A percentile compares a stretch with the other conserved stretches of the same genome.
Evolutionary conservation across 2,888 invertebrate genomes (phyloP).

Genomic region (Eupeodes latifasciatus): DNA sequence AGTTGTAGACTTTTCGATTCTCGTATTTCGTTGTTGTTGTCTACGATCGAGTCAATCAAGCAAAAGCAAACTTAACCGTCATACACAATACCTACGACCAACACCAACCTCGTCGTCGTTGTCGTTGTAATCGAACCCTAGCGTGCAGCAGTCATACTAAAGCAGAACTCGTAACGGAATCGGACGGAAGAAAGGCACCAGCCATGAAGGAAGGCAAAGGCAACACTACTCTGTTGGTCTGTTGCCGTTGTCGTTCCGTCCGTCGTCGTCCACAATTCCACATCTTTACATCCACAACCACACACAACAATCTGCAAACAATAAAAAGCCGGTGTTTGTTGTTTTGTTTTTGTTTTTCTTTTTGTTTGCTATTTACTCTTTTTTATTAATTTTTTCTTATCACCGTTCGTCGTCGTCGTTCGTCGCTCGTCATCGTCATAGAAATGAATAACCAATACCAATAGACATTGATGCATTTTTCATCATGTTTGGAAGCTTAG

Average conservation of each 20-base stretch:
- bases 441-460: slow-evolving; percentile 44
- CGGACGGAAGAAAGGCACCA: not conserved
- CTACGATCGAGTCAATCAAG: slow-evolving; percentile 69
- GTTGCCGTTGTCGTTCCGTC: no score
- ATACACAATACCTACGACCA: slow-evolving; percentile 23
- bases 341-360: slow-evolving; percentile 22
- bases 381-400: slow-evolving; percentile 4
- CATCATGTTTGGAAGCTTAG: slow-evolving; percentile 54
- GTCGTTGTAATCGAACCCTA: slow-evolving; percentile 44
- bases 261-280: no score
- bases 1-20: slow-evolving; percentile 38
- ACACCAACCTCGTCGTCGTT: not conserved
- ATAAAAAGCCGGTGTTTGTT: slow-evolving; percentile 73
- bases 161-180: not conserved
- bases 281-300: slow-evolving; percentile 7
- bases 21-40: slow-evolving; percentile 15
- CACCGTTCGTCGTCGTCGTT: not conserved
- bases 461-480: slow-evolving; percentile 15
- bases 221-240: slow-evolving; percentile 4
- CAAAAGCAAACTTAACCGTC: slow-evolving; percentile 58
- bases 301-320: slow-evolving; percentile 67
- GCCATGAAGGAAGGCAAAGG: slow-evolving; percentile 2
- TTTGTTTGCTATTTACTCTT: slow-evolving; percentile 51
- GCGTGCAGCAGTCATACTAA: slow-evolving; percentile 47
- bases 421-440: not conserved